Evolutionary conservation across 2,888 invertebrate species (phyloP), one percentile per base, ranked within the genome.

Genomic region (Ennomos erosarius): DNA sequence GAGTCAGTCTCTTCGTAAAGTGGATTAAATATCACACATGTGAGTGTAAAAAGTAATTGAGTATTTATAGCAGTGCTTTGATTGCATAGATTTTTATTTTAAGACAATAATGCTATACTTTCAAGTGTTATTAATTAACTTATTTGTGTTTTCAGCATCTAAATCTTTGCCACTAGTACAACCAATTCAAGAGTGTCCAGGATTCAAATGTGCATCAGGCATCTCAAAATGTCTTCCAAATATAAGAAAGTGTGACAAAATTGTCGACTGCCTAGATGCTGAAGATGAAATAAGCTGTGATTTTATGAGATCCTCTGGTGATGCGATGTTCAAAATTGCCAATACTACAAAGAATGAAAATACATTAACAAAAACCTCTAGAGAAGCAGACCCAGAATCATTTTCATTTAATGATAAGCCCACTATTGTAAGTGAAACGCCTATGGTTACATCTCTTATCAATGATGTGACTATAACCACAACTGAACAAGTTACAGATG

Each of bases 241-340:
- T 35, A 93, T 92, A 64, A 87, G 93, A 65, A 94, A 93, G 51
- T 98, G 97, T 82, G 95, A 98, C 76, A 94, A 93, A 73, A 88
- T 93, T 40, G 94, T 96, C 0, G 96, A 97, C 76, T 98, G 97
- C 73, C 85, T 97, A 33, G 92, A 94, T 40, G 97, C 95, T 13
- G 97, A 97, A 84, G 98, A 98, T 84, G 98, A 98, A 90, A 81
- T 94, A 0, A 93, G 94, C 50, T 97, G 97, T 75, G 81, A 81
- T 51, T 72, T 68, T 46, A 69, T 71, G 65, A 75, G 70, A 62
- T 64, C 78, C 9, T 55, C 52, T n/a, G 55, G 45, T 55, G 16
- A 55, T 54, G 10, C 49, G 1, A 9, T 45, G 9, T 9, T 39
- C 1, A 38, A 40, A 39, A 33, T 1, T 12, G 36, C 11, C 5